phyloP scores from a whole-genome alignment of 2,113 vertebrate genomes.

The Psettodes erumei region DNA sequence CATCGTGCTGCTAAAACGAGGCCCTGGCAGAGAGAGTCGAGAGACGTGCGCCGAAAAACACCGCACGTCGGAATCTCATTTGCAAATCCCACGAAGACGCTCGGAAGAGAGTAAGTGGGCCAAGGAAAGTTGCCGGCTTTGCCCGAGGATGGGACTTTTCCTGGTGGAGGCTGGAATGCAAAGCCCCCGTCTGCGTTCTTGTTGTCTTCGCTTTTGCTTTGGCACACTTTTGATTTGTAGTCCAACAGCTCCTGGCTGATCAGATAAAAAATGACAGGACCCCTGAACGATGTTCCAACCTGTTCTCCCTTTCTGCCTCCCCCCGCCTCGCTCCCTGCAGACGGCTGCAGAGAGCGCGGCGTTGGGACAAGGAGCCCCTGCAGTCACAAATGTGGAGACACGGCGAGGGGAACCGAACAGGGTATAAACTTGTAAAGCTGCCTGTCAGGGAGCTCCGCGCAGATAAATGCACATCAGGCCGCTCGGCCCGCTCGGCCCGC shows the following conservation, averaged over 20 bases:
- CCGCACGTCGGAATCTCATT: slow-evolving; percentile 50
- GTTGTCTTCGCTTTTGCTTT: slow-evolving; percentile 70
- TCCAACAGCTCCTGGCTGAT: slow-evolving; percentile 85
- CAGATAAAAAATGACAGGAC: slow-evolving; percentile 87
- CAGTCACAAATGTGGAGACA: slow-evolving; percentile 70
- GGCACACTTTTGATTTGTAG: slow-evolving; percentile 80
- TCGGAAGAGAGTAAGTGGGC: slow-evolving; percentile 73
- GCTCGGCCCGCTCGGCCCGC: slow-evolving; percentile 17
- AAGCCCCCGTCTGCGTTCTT: slow-evolving; percentile 65
- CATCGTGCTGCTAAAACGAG: slow-evolving; percentile 49
- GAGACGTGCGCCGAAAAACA: slow-evolving; percentile 40
- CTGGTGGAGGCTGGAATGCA: slow-evolving; percentile 75
- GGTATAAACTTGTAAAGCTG: slow-evolving; percentile 78
- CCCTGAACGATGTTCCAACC: slow-evolving; percentile 85
- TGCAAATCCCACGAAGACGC: slow-evolving; percentile 65
- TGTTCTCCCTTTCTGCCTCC: slow-evolving; percentile 71
- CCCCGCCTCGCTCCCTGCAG: slow-evolving; percentile 43
- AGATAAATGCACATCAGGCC: slow-evolving; percentile 16
- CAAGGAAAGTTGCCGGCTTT: slow-evolving; percentile 70
- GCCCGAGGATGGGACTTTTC: slow-evolving; percentile 78
- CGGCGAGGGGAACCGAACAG: slow-evolving; percentile 47
- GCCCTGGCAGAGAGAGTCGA: slow-evolving; percentile 42
- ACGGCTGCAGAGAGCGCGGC: slow-evolving; percentile 42
- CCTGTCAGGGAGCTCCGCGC: slow-evolving; percentile 55
- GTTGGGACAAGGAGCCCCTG: slow-evolving; percentile 73